These are phyloP conservation scores for Catonia carolina DNA, from an alignment of 2,888 invertebrate species.

Conservation along the genomic window DNA sequence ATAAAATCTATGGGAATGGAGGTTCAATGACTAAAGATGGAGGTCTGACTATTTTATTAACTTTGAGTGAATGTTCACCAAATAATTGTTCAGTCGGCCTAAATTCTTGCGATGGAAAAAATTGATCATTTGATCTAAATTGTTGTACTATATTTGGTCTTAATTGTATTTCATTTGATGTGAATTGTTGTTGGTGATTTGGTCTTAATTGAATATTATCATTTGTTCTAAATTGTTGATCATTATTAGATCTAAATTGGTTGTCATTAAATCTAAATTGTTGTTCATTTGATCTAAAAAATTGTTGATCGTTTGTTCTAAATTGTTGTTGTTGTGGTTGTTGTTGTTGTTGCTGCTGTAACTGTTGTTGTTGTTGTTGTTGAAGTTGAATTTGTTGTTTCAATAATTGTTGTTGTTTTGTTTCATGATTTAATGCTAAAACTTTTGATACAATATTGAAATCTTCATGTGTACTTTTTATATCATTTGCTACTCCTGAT, in stretches of 20 bases:
- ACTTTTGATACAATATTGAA: constrained; percentile 76
- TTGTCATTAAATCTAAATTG: not conserved
- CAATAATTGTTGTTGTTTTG: constrained; percentile 36
- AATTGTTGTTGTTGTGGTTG: not conserved
- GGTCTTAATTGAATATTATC: not conserved
- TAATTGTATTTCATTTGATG: not conserved
- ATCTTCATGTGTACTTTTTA: constrained; percentile 53
- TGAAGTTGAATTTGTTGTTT: constrained; percentile 12
- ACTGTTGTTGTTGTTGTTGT: not conserved
- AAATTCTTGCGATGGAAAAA: not conserved
- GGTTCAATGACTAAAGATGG: constrained; percentile 24
- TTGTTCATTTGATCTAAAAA: not conserved
- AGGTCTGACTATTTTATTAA: constrained; percentile 16
- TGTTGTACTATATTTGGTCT: not conserved
- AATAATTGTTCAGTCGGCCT: not conserved
- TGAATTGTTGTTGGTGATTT: not conserved
- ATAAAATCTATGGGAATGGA: constrained; percentile 3
- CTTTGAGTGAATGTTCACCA: constrained; percentile 10
- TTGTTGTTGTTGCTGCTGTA: not conserved
- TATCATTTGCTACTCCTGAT: constrained; percentile 53
- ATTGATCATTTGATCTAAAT: not conserved
- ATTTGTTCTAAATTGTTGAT: not conserved
- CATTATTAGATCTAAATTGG: too few species aligned
- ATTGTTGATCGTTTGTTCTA: not conserved
- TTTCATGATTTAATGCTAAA: constrained; percentile 68